These are phyloP conservation scores for Illadopsis cleaveri DNA, from an alignment of 2,113 vertebrate genomes.

Conservation along the genomic window DNA sequence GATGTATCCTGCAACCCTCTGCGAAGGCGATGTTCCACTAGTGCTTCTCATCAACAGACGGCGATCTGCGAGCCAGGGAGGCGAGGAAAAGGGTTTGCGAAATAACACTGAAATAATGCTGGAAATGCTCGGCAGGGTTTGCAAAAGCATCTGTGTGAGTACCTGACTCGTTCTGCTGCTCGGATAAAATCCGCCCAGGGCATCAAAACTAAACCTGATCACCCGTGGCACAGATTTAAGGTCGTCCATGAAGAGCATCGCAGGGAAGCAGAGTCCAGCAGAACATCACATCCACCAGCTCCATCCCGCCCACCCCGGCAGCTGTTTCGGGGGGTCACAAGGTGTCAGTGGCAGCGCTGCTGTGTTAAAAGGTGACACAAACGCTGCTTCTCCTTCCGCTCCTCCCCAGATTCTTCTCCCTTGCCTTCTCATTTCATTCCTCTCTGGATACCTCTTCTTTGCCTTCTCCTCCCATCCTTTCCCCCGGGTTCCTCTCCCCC, in stretches of 20 bases:
- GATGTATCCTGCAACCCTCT: neutral
- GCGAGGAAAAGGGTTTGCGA: neutral
- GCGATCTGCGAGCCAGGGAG: neutral
- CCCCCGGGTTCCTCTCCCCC: fast-evolving
- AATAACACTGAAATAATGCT: neutral
- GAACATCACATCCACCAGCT: neutral
- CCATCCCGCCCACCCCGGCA: neutral
- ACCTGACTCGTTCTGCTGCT: neutral
- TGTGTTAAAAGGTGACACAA: neutral
- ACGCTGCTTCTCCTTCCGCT: neutral
- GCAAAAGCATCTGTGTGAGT: neutral
- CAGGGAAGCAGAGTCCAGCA: neutral
- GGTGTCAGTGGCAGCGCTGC: neutral
- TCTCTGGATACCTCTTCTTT: fast-evolving
- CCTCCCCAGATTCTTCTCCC: neutral
- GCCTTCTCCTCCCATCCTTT: neutral
- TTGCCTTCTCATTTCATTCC: neutral
- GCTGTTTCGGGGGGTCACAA: fast-evolving
- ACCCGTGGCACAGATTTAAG: neutral
- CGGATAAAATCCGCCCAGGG: neutral
- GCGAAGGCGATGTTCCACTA: neutral
- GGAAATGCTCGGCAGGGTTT: neutral
- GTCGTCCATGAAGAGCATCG: neutral
- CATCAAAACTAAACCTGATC: neutral
- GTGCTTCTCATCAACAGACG: neutral